Base-by-base conservation (phyloP, 2,888 invertebrate species). In the Strigamia transsilvanica region DNA sequence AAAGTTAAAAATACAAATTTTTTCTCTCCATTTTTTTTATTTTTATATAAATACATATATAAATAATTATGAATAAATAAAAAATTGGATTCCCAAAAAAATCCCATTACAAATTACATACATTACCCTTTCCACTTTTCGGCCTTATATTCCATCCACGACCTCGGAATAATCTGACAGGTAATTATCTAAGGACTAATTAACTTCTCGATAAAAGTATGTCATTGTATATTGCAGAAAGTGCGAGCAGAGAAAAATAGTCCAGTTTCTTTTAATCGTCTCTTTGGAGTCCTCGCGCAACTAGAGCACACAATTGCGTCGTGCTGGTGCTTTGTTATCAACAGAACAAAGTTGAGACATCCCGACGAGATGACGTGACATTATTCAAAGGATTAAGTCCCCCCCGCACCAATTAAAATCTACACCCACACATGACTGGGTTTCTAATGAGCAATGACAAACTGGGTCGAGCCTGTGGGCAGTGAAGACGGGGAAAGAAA, bases 181-280 rank as follows among this genome's bases (percentile, higher is more conserved):
- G 73, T 73, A 27, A 73, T 73, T 73, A 73, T 73, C 73, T 73
- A 73, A 32, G 32, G 73, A 73, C 73, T 73, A 73, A 73, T 73
- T 73, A 73, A 73, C 73, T 73, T n/a, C 32, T n/a, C 10, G n/a
- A 23, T 9, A 12, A 73, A 73, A 73, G 27, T 73, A 13, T 73
- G 73, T 73, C 73, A 73, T 73, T 73, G 73, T 73, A n/a, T 32
- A 18, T 56, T 56, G 18, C 56, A 56, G 56, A 9, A 13, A 32
- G 27, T 12, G 13, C 6, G 10, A 73, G 51, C 15, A 73, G 12
- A 73, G n/a, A 13, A 23, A 73, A 73, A 73, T 32, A 73, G 73
- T 73, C 73, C 73, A 73, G 27, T 73, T 27, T 73, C 13, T 27
- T 13, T 73, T 73, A 73, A 73, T 73, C 27, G 73, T 32, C 27